phyloP scores from a whole-genome alignment of 37 sponge, comb jelly and placozoan genomes.

The Haliclona indistincta region DNA sequence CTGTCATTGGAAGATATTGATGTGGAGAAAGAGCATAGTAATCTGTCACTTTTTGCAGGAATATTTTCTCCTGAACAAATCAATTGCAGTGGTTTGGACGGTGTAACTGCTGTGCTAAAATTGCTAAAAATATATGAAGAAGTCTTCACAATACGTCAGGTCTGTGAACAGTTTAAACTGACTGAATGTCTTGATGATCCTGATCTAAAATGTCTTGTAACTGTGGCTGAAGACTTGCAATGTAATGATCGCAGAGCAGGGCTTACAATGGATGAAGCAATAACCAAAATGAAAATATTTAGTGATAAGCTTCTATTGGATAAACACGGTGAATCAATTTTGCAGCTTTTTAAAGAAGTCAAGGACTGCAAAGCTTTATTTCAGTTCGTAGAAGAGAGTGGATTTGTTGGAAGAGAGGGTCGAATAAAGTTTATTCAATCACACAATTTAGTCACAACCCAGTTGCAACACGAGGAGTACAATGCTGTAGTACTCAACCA shows the following conservation, averaged over 20 bases:
- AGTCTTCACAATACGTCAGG: background rate
- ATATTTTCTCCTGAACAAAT: too few relatives aligned
- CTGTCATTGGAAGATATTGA: background rate
- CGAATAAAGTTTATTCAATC: background rate
- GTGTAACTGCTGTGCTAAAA: background rate
- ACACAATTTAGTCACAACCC: background rate
- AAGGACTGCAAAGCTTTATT: too few relatives aligned
- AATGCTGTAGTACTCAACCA: slow-evolving; percentile 3
- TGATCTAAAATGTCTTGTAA: background rate
- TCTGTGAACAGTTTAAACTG: background rate
- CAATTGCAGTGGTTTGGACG: background rate
- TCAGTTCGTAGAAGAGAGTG: background rate
- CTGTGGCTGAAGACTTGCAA: background rate
- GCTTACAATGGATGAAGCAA: background rate
- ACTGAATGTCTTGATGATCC: background rate
- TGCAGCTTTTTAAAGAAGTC: background rate
- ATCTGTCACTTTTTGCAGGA: background rate
- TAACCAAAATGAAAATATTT: background rate
- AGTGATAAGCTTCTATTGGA: background rate
- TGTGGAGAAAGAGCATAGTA: background rate
- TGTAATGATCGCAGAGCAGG: background rate
- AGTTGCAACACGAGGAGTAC: slow-evolving; percentile 7
- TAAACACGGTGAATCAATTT: background rate
- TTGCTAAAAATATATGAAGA: background rate
- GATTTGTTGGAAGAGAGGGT: background rate